Evolutionary conservation across 2,888 invertebrate genomes (phyloP).

Genomic region (Flexamia atlantica): DNA sequence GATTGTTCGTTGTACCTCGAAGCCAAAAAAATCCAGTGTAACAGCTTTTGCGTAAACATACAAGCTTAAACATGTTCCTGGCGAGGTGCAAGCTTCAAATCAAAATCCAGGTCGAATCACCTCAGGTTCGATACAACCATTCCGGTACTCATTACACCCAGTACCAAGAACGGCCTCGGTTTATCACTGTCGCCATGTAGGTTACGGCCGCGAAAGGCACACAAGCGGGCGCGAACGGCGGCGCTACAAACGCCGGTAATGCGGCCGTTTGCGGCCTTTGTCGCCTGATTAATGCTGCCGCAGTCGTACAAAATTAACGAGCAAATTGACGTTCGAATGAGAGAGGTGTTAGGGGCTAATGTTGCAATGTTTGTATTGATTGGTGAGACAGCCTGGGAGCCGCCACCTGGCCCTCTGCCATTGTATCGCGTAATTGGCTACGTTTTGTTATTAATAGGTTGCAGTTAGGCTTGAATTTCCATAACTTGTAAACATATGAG

Average conservation of each 20-base stretch:
- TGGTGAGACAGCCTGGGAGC: conserved; percentile 37
- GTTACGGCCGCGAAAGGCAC: neutral
- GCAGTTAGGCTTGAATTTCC: too few relatives aligned
- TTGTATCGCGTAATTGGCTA: conserved; percentile 15
- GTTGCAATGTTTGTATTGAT: conserved; percentile 54
- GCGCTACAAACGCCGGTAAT: too few relatives aligned
- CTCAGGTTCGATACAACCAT: neutral
- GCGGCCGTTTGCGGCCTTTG: conserved; percentile 34
- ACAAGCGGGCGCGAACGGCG: neutral
- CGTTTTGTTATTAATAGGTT: neutral
- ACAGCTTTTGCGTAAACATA: too few relatives aligned
- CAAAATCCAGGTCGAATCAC: neutral
- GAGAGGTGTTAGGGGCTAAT: conserved; percentile 49
- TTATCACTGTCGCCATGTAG: neutral
- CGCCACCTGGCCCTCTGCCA: neutral
- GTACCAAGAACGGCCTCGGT: neutral
- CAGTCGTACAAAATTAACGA: conserved; percentile 54
- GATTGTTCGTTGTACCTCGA: too few relatives aligned
- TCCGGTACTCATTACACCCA: neutral
- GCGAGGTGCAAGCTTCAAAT: too few relatives aligned
- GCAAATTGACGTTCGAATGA: conserved; percentile 58
- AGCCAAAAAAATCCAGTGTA: too few relatives aligned
- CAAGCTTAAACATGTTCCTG: too few relatives aligned
- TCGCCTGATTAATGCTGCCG: conserved; percentile 41
- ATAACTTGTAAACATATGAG: too few relatives aligned